Evolutionary conservation across 2,113 vertebrate species (phyloP).

Genomic region (Sebastes fasciatus): DNA sequence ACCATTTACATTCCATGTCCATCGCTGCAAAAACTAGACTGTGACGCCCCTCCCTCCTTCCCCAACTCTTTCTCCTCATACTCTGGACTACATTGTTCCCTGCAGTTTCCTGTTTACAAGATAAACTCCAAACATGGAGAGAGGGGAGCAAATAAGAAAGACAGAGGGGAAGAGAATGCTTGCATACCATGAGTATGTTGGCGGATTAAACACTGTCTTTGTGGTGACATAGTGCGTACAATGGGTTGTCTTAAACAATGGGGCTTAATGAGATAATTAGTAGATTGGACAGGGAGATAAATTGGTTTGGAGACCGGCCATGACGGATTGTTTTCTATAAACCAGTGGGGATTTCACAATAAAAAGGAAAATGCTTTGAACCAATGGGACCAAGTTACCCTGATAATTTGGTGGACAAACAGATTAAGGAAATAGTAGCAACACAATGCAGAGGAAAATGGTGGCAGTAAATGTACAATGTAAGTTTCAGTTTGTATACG

Average conservation of each 20-base stretch:
- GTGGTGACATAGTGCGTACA: constrained; percentile 30
- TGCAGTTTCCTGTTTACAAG: constrained; percentile 80
- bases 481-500: too few relatives aligned
- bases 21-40: constrained; percentile 17
- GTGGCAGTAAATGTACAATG: too few relatives aligned
- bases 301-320: constrained; percentile 20
- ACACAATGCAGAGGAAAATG: neutral
- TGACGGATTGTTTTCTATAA: constrained; percentile 21
- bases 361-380: neutral
- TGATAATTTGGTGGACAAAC: neutral
- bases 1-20: constrained; percentile 70
- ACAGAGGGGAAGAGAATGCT: constrained; percentile 4
- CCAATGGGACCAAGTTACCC: neutral
- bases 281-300: constrained; percentile 6
- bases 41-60: constrained; percentile 1
- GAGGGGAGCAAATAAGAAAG: neutral
- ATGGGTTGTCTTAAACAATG: constrained; percentile 29
- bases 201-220: constrained; percentile 18
- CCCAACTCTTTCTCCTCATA: constrained; percentile 1
- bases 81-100: constrained; percentile 73
- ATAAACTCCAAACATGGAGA: constrained; percentile 50
- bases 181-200: neutral
- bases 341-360: constrained; percentile 6
- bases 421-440: neutral
- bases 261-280: constrained; percentile 42